A percentile compares a stretch with the other conserved stretches of the same genome.
phyloP scores from a whole-genome alignment of 2,113 vertebrate genomes.

The Nansenia antarctica region DNA sequence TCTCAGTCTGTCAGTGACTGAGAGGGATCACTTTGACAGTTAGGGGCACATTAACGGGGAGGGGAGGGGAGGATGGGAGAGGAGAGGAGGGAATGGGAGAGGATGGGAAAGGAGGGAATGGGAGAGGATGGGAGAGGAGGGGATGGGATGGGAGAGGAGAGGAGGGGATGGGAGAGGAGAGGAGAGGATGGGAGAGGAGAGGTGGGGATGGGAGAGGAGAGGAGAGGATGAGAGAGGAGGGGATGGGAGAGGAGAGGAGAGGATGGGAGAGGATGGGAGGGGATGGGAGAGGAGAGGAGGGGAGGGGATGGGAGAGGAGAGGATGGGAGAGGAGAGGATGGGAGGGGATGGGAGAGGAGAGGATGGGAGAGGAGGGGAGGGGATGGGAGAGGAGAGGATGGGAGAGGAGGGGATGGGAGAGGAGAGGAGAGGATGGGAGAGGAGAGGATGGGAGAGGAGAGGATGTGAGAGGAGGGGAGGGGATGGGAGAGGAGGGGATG shows the following conservation, averaged over 20 bases:
- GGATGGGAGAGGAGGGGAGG: not conserved
- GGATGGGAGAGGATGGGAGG: not conserved
- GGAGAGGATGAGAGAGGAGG: not conserved
- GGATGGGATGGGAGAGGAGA: not conserved
- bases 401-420: not conserved
- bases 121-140: too few species aligned
- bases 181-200: not conserved
- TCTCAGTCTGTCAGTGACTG: constrained; percentile 27
- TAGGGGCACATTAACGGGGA: constrained; percentile 11
- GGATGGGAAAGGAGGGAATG: not conserved
- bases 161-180: too few species aligned
- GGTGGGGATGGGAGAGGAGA: not conserved
- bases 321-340: not conserved
- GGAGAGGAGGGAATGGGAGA: not conserved
- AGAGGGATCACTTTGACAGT: not conserved
- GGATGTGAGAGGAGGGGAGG: not conserved
- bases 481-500: not conserved
- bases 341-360: not conserved
- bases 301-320: too few species aligned
- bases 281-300: not conserved
- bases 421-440: not conserved
- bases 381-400: not conserved
- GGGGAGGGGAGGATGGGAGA: not conserved
- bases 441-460: not conserved
- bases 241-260: not conserved